Evolutionary conservation across 1,140 invertebrate species (phyloP).

Genomic region (Aricia agestis): DNA sequence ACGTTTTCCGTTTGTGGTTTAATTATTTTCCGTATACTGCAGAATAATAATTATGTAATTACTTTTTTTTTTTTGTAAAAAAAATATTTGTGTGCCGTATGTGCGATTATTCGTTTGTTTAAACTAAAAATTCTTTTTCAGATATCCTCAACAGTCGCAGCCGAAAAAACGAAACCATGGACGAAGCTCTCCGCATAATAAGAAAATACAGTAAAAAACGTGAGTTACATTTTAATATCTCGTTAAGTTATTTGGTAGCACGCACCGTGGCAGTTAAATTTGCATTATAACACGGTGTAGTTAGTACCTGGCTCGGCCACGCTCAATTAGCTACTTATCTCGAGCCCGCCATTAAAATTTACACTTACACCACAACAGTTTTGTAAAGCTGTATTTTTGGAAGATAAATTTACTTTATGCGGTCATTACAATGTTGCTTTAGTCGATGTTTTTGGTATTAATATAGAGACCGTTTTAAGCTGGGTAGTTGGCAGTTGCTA

Average conservation of each 20-base stretch:
- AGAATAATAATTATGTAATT: too few species aligned
- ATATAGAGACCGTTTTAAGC: too few species aligned
- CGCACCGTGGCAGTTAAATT: not conserved
- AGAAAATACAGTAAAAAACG: slow-evolving; percentile 1
- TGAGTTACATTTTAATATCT: not conserved
- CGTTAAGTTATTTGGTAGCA: not conserved
- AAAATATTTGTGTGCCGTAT: too few species aligned
- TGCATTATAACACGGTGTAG: not conserved
- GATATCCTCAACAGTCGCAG: not conserved
- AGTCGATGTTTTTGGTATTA: not conserved
- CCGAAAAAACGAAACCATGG: not conserved
- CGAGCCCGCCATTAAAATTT: not conserved
- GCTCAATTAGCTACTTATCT: not conserved
- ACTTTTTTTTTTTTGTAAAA: too few species aligned
- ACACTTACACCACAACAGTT: not conserved
- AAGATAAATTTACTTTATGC: not conserved
- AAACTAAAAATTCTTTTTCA: not conserved
- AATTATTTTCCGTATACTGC: slow-evolving; percentile 1
- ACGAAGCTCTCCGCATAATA: not conserved
- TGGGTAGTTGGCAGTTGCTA: too few species aligned
- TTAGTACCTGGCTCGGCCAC: not conserved
- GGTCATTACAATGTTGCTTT: not conserved
- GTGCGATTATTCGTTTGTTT: too few species aligned
- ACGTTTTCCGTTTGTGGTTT: not conserved
- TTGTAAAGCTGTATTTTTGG: not conserved